phyloP scores from a whole-genome alignment of 2,888 invertebrate genomes.

The Dendrolimus pini region DNA sequence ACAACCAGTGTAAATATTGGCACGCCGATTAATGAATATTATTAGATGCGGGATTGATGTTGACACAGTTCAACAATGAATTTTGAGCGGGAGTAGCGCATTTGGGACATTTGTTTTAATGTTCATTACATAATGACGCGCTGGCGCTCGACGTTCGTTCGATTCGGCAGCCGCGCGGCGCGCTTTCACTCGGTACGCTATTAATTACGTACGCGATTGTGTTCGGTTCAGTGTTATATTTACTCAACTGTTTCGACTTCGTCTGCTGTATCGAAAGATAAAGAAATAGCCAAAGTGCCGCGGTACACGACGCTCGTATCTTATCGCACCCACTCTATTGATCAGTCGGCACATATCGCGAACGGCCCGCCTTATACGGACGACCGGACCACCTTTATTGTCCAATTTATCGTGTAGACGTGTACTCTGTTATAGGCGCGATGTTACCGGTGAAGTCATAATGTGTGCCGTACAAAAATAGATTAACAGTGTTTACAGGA shows the following conservation, averaged over 20 bases:
- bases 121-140: conserved; percentile 70
- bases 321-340: conserved; percentile 69
- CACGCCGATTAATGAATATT: conserved; percentile 16
- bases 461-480: conserved; percentile 70
- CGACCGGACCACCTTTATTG: conserved; percentile 67
- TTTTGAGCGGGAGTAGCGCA: conserved; percentile 40
- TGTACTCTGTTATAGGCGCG: conserved; percentile 56
- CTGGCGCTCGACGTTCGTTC: conserved; percentile 30
- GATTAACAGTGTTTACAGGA: conserved; percentile 69
- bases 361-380: conserved; percentile 66
- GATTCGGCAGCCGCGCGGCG: conserved; percentile 42
- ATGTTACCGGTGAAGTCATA: conserved; percentile 73
- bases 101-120: conserved; percentile 66
- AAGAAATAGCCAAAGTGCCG: conserved; percentile 61
- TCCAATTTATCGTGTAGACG: conserved; percentile 64
- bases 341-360: conserved; percentile 70
- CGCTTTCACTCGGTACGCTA: conserved; percentile 68
- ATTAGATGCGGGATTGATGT: conserved; percentile 22
- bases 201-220: conserved; percentile 66
- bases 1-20: conserved; percentile 31
- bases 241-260: conserved; percentile 70
- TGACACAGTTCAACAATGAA: conserved; percentile 33
- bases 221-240: conserved; percentile 59
- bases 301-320: conserved; percentile 60
- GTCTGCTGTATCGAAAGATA: conserved; percentile 46